A percentile compares a stretch with the other conserved stretches of the same genome.
These are phyloP conservation scores for Conus betulinus DNA, from an alignment of 1,140 invertebrate genomes.

Conservation along the genomic window DNA sequence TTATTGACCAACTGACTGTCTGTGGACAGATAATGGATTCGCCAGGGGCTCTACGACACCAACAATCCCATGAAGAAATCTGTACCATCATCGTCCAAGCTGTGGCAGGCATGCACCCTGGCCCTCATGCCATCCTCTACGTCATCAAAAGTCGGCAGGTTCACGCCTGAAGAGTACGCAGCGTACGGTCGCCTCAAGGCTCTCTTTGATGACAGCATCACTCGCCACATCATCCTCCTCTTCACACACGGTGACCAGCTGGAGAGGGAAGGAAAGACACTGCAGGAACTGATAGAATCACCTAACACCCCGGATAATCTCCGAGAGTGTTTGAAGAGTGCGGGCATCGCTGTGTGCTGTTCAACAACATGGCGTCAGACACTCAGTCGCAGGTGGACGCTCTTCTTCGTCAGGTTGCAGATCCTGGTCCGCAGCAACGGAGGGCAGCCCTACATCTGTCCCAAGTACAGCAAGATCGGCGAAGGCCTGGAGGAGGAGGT, in stretches of 20 bases:
- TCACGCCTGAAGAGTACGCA: background rate
- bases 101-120: slow-evolving; percentile 12
- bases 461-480: slow-evolving; percentile 28
- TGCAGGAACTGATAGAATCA: background rate
- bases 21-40: slow-evolving; percentile 1
- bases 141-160: slow-evolving; percentile 1
- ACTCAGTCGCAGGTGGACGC: background rate
- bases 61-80: background rate
- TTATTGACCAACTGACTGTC: background rate
- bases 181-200: slow-evolving; percentile 6
- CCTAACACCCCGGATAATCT: background rate
- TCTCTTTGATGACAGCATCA: slow-evolving; percentile 13
- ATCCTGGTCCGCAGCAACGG: background rate
- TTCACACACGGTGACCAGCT: slow-evolving; percentile 12
- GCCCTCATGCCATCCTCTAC: slow-evolving; percentile 11
- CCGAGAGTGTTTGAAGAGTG: background rate
- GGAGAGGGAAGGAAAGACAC: background rate
- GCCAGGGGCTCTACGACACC: background rate
- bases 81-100: background rate
- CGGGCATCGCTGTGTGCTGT: background rate
- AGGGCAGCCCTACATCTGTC: slow-evolving; percentile 16
- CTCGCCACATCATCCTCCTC: background rate
- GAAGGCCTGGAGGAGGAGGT: slow-evolving; percentile 34
- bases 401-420: background rate
- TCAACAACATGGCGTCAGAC: slow-evolving; percentile 31